Evolutionary conservation across 1,140 invertebrate genomes (phyloP), one percentile per base, ranked within the genome.

Genomic region (Fopius arisanus): DNA sequence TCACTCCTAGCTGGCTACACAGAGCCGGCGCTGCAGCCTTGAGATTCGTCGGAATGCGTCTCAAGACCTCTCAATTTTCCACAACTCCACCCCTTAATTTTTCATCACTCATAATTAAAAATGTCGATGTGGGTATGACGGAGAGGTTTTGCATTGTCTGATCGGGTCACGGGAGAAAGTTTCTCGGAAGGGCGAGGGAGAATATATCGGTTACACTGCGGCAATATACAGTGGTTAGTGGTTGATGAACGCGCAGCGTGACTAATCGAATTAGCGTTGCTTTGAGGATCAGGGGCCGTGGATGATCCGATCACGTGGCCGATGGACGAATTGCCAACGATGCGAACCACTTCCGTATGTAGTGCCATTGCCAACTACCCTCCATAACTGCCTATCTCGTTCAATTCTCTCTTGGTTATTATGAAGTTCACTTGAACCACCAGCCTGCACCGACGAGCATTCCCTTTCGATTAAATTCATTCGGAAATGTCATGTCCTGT

Each of bases 221-320:
- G 54, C 54, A 59, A 59, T 59, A 59, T 59, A 59, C 54, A 59
- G 54, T 75, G 82, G 83, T 84, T 83, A 81, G 84, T 81, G 85
- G 84, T 85, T 81, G 84, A 85, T 85, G 82, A 87, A 84, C 84
- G 79, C 82, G 81, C 80, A 81, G 71, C 70, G 78, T 78, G 78
- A 78, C 78, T 88, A 87, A 88, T 88, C 82, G 84, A 88, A 86
- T 88, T 88, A 88, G 87, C 84, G 85, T 86, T 81, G 86, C 86
- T 88, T 88, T 88, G 86, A 87, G 81, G 82, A 86, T 86, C 86
- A 87, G 82, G 80, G 80, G 78, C 86, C 87, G 84, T 87, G 81
- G 81, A 84, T 87, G 87, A 88, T 87, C 82, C 78, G 81, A 88
- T 88, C 83, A 87, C 82, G 80, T 85, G 80, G 76, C 82, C 82